These are phyloP conservation scores for Amblyjoppa proteus DNA, from an alignment of 2,888 invertebrate genomes.

Conservation along the genomic window DNA sequence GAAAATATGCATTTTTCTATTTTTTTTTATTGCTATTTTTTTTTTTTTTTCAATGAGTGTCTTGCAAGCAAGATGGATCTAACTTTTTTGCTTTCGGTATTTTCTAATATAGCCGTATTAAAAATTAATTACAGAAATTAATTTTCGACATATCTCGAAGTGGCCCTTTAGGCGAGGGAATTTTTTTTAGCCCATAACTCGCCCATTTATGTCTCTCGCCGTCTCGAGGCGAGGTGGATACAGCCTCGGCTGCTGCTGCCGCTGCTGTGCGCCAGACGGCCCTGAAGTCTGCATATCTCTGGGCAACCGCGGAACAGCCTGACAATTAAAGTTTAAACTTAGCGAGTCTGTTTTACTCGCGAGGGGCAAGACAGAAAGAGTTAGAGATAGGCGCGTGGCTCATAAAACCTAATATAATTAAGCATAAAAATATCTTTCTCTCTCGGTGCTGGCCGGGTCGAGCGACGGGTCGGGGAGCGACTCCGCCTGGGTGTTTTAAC, in stretches of 20 bases:
- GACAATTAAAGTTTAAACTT: constrained; percentile 79
- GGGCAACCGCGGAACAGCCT: constrained; percentile 71
- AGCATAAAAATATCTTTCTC: constrained; percentile 79
- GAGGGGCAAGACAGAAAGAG: constrained; percentile 46
- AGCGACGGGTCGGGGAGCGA: background rate
- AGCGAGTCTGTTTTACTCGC: constrained; percentile 64
- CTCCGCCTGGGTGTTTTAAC: constrained; percentile 35
- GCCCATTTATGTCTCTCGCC: constrained; percentile 43
- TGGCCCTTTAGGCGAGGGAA: background rate
- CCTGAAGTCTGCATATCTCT: constrained; percentile 65
- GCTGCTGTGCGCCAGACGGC: constrained; percentile 58
- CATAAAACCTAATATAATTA: constrained; percentile 80
- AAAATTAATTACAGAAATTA: background rate
- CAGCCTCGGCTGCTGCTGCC: constrained; percentile 33
- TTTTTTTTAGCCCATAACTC: background rate
- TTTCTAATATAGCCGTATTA: background rate
- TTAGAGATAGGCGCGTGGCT: constrained; percentile 62
- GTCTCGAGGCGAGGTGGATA: constrained; percentile 50
- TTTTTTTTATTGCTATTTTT: background rate
- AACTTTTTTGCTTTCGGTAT: background rate
- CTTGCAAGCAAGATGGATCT: background rate
- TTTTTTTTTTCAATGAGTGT: background rate
- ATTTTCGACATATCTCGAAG: background rate
- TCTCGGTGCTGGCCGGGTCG: background rate
- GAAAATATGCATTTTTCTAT: background rate